Evolutionary conservation across 2,888 invertebrate species (phyloP).

Genomic region (Protophormia terraenovae): DNA sequence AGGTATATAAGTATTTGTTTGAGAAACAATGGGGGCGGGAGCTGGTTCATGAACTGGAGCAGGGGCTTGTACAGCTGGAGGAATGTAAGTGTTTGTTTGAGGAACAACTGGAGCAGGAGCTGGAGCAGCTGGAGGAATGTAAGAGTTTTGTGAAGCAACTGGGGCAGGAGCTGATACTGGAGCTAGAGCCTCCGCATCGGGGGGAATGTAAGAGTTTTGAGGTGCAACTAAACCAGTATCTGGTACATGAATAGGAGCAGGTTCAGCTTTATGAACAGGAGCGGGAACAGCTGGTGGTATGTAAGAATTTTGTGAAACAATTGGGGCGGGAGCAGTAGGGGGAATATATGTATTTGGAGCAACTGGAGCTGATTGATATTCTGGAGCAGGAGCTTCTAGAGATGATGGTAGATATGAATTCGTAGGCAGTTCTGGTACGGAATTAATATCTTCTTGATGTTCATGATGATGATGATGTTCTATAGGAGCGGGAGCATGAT

Average conservation of each 20-base stretch:
- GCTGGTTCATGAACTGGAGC: neutral
- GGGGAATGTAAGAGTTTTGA: conserved; percentile 37
- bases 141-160: conserved; percentile 16
- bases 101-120: neutral
- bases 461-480: neutral
- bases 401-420: conserved; percentile 23
- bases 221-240: too few relatives aligned
- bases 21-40: neutral
- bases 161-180: neutral
- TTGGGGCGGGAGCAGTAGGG: too few relatives aligned
- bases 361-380: neutral
- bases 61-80: conserved; percentile 5
- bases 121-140: neutral
- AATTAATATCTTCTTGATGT: neutral
- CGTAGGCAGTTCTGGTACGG: neutral
- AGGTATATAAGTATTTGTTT: conserved; percentile 20
- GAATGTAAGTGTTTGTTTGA: conserved; percentile 32
- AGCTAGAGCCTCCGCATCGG: neutral
- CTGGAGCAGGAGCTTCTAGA: neutral
- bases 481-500: conserved; percentile 2
- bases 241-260: too few relatives aligned
- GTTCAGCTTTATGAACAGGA: too few relatives aligned
- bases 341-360: too few relatives aligned
- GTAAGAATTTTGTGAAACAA: too few relatives aligned
- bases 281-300: too few relatives aligned